Percentiles rank a stretch among this genome's conserved stretches.
Conservation (phyloP, 2,888 invertebrate genomes). For the Dicycla oo region DNA sequence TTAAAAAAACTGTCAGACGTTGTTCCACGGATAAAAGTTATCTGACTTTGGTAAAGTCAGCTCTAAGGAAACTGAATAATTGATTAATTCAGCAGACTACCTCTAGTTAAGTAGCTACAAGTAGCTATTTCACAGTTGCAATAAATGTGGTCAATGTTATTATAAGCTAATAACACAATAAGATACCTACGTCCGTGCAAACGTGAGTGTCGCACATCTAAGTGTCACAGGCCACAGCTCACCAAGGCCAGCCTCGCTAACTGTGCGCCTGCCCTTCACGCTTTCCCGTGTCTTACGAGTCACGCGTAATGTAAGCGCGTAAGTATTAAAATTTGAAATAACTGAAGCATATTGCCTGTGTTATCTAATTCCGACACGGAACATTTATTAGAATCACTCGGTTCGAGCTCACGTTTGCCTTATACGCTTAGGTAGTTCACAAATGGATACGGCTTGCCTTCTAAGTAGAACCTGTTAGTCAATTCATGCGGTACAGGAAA, state of each 20-base stretch:
- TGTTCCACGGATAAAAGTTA: not conserved
- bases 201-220: constrained; percentile 53
- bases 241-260: constrained; percentile 64
- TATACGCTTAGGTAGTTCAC: constrained; percentile 25
- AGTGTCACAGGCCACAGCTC: constrained; percentile 47
- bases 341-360: constrained; percentile 24
- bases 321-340: constrained; percentile 18
- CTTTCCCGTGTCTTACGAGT: constrained; percentile 75
- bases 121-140: too few relatives aligned
- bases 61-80: not conserved
- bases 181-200: constrained; percentile 9
- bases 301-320: constrained; percentile 21
- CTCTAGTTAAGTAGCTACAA: too few relatives aligned
- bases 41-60: not conserved
- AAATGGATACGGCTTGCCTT: constrained; percentile 44
- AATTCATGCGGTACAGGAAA: constrained; percentile 32
- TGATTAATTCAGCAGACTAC: not conserved
- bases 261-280: constrained; percentile 78
- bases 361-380: constrained; percentile 49
- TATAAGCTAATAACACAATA: not conserved
- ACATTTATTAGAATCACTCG: constrained; percentile 39
- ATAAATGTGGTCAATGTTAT: not conserved
- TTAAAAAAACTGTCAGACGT: too few relatives aligned
- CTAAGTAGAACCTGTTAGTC: constrained; percentile 34
- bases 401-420: constrained; percentile 26